These are phyloP conservation scores for Pristis pectinata DNA, from an alignment of 2,797 vertebrate genomes.

Conservation along the genomic window DNA sequence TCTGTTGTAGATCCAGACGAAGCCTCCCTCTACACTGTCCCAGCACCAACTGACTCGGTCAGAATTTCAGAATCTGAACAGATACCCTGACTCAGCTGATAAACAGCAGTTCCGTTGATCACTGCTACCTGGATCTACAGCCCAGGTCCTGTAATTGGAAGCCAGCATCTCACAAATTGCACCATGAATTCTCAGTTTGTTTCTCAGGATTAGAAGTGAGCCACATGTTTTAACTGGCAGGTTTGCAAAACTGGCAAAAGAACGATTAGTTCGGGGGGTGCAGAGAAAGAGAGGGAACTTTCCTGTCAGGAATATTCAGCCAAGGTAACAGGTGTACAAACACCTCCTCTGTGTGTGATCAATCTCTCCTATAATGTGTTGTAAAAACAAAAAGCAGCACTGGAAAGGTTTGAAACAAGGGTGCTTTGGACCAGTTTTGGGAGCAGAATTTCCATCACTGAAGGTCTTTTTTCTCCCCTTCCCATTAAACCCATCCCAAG, in stretches of 20 bases:
- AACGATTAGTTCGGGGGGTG: neutral
- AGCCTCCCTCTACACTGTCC: neutral
- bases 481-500: neutral
- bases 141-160: neutral
- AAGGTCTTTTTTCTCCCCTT: too few species aligned
- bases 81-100: neutral
- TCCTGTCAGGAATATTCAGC: neutral
- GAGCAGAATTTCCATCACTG: too few species aligned
- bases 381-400: too few species aligned
- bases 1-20: too few species aligned
- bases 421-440: too few species aligned
- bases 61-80: too few species aligned
- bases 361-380: neutral
- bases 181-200: neutral
- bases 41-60: too few species aligned
- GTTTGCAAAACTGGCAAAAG: neutral
- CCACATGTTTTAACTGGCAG: neutral
- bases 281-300: neutral
- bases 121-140: neutral
- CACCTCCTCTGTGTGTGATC: neutral
- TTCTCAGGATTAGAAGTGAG: neutral
- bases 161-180: neutral
- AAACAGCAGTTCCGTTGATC: neutral
- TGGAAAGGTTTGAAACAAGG: too few species aligned
- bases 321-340: neutral